A percentile compares a stretch with the other conserved stretches of the same genome.
Conservation (phyloP, 2,888 invertebrate species). For the Phortica okadai region DNA sequence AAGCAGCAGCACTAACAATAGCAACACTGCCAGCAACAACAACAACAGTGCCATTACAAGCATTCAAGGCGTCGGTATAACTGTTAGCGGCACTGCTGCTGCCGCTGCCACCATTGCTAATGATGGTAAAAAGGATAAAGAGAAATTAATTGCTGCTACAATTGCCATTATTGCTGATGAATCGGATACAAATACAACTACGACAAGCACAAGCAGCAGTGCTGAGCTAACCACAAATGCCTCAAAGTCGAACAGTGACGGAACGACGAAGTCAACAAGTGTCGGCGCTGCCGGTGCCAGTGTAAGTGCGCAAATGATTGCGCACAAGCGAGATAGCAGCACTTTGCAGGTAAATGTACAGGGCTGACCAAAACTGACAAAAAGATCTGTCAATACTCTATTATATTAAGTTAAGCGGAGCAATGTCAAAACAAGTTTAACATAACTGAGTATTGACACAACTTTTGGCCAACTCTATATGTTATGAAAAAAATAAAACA, state of each 20-base stretch:
- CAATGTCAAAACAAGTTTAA: too few species aligned
- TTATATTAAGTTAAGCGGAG: too few species aligned
- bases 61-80: conserved; percentile 3
- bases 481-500: too few species aligned
- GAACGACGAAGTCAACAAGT: conserved; percentile 43
- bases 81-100: conserved; percentile 31
- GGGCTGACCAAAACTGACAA: too few species aligned
- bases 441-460: too few species aligned
- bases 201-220: conserved; percentile 45
- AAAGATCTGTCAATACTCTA: too few species aligned
- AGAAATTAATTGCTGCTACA: conserved; percentile 39
- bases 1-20: background rate
- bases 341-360: conserved; percentile 30
- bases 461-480: too few species aligned
- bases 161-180: conserved; percentile 77
- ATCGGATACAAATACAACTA: conserved; percentile 64
- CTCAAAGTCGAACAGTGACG: conserved; percentile 52
- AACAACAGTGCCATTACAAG: conserved; percentile 10
- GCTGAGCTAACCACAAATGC: conserved; percentile 42
- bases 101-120: conserved; percentile 35
- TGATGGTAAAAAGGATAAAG: conserved; percentile 38
- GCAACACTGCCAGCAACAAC: conserved; percentile 75
- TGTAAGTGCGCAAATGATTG: conserved; percentile 38
- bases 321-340: conserved; percentile 43
- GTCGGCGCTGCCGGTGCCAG: conserved; percentile 5